phyloP scores from a whole-genome alignment of 2,797 vertebrate genomes.

The Parotocinclus haroldoi region DNA sequence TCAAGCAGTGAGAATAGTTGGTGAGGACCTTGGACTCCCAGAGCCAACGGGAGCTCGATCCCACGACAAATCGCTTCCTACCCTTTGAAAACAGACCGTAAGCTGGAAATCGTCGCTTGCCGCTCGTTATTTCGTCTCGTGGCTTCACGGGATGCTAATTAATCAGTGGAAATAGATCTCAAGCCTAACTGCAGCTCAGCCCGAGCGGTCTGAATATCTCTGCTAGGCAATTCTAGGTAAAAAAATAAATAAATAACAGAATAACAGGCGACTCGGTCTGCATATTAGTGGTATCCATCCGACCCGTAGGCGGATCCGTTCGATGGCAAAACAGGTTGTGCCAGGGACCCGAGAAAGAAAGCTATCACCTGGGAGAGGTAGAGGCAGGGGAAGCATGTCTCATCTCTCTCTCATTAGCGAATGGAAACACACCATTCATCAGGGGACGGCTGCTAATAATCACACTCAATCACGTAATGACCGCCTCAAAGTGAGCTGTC shows the following conservation, averaged over 20 bases:
- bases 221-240: too few relatives aligned
- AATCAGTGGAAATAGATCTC: too few relatives aligned
- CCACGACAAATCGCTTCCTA: constrained; percentile 37
- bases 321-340: constrained; percentile 28
- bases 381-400: constrained; percentile 47
- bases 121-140: not conserved
- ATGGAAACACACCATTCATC: constrained; percentile 70
- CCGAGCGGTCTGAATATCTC: too few relatives aligned
- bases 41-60: constrained; percentile 23
- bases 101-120: not conserved
- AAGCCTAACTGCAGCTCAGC: too few relatives aligned
- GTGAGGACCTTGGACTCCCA: constrained; percentile 42
- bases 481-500: constrained; percentile 50
- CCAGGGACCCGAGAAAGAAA: constrained; percentile 44
- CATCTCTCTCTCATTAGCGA: constrained; percentile 67
- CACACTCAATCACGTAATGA: constrained; percentile 65
- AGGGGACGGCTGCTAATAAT: constrained; percentile 64
- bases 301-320: too few relatives aligned
- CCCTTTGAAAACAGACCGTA: constrained; percentile 18
- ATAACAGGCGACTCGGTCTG: too few relatives aligned
- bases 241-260: too few relatives aligned
- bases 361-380: constrained; percentile 47
- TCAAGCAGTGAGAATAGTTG: constrained; percentile 40
- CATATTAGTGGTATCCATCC: too few relatives aligned
- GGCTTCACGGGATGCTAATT: not conserved